Conservation (phyloP, 2,888 invertebrate genomes). For the Chymomyza amoena region DNA sequence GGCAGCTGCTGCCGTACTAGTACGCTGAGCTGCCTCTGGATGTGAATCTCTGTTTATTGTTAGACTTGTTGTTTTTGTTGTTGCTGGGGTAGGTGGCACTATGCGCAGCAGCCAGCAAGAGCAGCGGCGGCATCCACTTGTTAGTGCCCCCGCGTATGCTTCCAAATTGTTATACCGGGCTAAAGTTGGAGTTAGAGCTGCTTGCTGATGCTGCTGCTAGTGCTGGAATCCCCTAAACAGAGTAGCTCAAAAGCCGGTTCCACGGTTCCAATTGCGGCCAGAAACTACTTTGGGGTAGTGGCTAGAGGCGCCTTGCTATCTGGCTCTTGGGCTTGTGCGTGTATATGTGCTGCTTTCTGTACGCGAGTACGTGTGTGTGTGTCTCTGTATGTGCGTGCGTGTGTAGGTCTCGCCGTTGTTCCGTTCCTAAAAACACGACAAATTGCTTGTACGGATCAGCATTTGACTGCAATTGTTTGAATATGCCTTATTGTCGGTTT, state of each 20-base stretch:
- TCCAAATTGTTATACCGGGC: constrained; percentile 24
- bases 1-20: background rate
- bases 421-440: constrained; percentile 50
- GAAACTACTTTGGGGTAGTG: too few relatives aligned
- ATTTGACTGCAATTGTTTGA: constrained; percentile 23
- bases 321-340: constrained; percentile 44
- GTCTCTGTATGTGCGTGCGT: constrained; percentile 17
- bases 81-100: constrained; percentile 12
- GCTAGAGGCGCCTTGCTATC: constrained; percentile 14
- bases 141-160: constrained; percentile 14
- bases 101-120: constrained; percentile 23
- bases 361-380: constrained; percentile 33
- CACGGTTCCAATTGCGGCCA: too few relatives aligned
- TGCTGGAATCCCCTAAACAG: too few relatives aligned
- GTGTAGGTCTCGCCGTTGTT: constrained; percentile 11
- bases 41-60: background rate
- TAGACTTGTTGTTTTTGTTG: constrained; percentile 3
- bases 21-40: too few relatives aligned
- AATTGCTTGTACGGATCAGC: constrained; percentile 48
- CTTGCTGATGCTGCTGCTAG: constrained; percentile 25
- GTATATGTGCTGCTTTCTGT: constrained; percentile 6
- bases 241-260: too few relatives aligned
- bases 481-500: background rate
- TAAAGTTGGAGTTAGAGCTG: constrained; percentile 10
- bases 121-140: constrained; percentile 14